Conservation (phyloP, 2,113 vertebrate genomes). For the Turnix velox region DNA sequence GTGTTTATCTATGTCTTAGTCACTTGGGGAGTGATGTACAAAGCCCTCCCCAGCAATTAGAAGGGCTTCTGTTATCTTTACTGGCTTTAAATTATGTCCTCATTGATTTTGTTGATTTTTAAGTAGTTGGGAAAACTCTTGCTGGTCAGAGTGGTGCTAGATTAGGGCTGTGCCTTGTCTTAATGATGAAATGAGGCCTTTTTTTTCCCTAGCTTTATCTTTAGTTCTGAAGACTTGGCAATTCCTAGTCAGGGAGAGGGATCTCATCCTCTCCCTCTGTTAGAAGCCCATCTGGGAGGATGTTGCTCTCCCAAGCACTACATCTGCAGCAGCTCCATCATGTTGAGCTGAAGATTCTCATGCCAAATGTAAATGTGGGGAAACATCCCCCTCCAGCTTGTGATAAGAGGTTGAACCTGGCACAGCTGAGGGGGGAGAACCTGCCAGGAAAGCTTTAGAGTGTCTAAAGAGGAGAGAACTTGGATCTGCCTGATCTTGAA, state of each 20-base stretch:
- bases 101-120: background rate
- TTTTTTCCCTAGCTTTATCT: slow-evolving; percentile 4
- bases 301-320: slow-evolving; percentile 12
- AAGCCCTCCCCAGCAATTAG: background rate
- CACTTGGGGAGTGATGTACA: background rate
- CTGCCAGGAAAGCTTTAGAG: slow-evolving; percentile 33
- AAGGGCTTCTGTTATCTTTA: background rate
- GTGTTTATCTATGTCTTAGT: background rate
- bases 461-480: slow-evolving; percentile 18
- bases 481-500: slow-evolving; percentile 31
- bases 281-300: slow-evolving; percentile 48
- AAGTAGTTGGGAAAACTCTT: background rate
- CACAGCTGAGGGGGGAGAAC: background rate
- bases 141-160: background rate
- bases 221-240: slow-evolving; percentile 27
- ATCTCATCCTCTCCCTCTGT: slow-evolving; percentile 21
- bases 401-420: slow-evolving; percentile 52
- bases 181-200: background rate
- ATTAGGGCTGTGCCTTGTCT: background rate
- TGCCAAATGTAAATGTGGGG: slow-evolving; percentile 51
- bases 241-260: background rate
- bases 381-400: slow-evolving; percentile 37
- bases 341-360: background rate
- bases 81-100: background rate
- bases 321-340: slow-evolving; percentile 33